Evolutionary conservation across 2,797 vertebrate species (phyloP).

Genomic region (Betta splendens): DNA sequence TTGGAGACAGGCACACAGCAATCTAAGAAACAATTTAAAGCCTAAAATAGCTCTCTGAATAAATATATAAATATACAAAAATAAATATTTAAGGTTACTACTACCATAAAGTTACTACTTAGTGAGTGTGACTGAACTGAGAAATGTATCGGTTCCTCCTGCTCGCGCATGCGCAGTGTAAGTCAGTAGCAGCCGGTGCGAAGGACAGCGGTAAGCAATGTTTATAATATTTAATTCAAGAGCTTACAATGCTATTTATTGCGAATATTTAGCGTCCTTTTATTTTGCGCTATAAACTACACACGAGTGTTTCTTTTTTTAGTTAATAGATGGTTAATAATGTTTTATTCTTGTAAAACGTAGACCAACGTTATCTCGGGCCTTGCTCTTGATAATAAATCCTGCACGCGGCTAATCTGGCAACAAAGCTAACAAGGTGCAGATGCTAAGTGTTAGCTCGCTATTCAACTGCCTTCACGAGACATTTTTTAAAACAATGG

Average conservation of each 20-base stretch:
- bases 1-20: too few species aligned
- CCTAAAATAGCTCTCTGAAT: too few species aligned
- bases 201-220: conserved; percentile 66
- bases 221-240: conserved; percentile 33
- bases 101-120: too few species aligned
- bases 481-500: not conserved
- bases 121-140: too few species aligned
- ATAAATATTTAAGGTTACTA: too few species aligned
- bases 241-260: not conserved
- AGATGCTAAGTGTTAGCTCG: conserved; percentile 41
- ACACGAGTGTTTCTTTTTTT: fast-evolving
- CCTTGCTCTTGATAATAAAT: conserved; percentile 68
- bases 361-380: conserved; percentile 33
- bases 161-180: conserved; percentile 61
- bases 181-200: conserved; percentile 54
- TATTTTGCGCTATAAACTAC: fast-evolving
- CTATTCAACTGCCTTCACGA: not conserved
- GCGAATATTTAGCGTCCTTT: not conserved
- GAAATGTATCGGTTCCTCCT: not conserved
- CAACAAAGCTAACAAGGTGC: conserved; percentile 63
- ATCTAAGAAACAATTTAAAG: too few species aligned
- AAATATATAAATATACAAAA: too few species aligned
- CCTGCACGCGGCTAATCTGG: conserved; percentile 67
- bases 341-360: conserved; percentile 8
- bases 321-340: not conserved